Conservation (phyloP, 2,797 vertebrate genomes). For the Chrysocyon brachyurus region DNA sequence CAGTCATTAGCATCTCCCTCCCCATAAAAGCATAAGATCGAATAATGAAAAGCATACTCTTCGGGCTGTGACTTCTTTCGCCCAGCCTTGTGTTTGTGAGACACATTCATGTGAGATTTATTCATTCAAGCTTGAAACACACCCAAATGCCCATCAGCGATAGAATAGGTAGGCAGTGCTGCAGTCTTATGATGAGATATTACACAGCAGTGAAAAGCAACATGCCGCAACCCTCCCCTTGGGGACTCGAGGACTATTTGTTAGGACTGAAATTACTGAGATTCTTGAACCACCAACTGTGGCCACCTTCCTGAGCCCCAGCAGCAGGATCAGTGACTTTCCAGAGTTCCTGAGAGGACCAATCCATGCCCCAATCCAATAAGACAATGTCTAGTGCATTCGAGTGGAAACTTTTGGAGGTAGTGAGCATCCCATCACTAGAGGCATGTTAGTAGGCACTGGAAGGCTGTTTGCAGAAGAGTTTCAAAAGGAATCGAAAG, state of each 20-base stretch:
- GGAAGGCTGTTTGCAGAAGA: background rate
- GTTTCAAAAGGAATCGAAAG: background rate
- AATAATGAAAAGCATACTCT: background rate
- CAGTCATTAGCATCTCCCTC: background rate
- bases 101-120: background rate
- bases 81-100: background rate
- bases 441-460: background rate
- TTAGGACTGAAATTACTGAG: background rate
- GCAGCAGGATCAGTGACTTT: background rate
- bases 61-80: slow-evolving; percentile 32
- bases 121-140: background rate
- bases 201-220: background rate
- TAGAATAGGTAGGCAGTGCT: background rate
- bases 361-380: background rate
- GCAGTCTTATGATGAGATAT: background rate
- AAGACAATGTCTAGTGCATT: background rate
- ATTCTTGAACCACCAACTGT: background rate
- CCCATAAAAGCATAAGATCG: background rate
- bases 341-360: background rate
- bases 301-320: background rate
- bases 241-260: background rate
- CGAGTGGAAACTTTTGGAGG: background rate
- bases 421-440: background rate
- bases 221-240: fast-evolving
- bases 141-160: background rate